Percentiles rank a stretch among this genome's conserved stretches.
phyloP scores from a whole-genome alignment of 2,888 invertebrate species.

The Caenorhabditis uteleia region DNA sequence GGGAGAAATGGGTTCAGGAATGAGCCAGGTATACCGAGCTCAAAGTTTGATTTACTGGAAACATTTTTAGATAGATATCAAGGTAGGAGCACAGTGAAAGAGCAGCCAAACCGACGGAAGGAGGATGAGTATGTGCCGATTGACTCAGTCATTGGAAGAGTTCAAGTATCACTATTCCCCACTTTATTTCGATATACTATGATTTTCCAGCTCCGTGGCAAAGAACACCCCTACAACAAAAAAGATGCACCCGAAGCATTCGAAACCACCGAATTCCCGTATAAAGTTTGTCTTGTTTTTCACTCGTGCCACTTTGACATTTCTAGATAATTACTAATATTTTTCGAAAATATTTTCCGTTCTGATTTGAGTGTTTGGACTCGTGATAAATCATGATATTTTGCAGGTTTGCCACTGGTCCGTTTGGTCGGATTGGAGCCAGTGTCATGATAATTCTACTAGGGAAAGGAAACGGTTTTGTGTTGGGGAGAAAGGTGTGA shows the following conservation, averaged over 20 bases:
- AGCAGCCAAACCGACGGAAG: too few relatives aligned
- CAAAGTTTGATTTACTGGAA: too few relatives aligned
- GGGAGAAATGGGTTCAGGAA: too few relatives aligned
- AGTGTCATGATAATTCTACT: slow-evolving; percentile 39
- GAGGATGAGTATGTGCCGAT: slow-evolving; percentile 37
- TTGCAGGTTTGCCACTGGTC: slow-evolving; percentile 54
- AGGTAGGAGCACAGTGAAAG: too few relatives aligned
- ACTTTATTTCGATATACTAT: not conserved
- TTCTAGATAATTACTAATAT: too few relatives aligned
- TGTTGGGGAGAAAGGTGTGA: slow-evolving; percentile 45
- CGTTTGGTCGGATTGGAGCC: slow-evolving; percentile 52
- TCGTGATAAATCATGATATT: not conserved
- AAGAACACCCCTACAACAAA: slow-evolving; percentile 25
- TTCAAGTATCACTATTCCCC: slow-evolving; percentile 17
- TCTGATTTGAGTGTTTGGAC: too few relatives aligned
- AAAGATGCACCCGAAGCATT: slow-evolving; percentile 43
- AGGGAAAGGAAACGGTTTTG: slow-evolving; percentile 53
- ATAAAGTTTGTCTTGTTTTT: slow-evolving; percentile 28
- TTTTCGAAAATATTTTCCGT: too few relatives aligned
- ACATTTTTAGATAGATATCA: too few relatives aligned
- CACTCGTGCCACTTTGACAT: too few relatives aligned
- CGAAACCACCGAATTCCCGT: slow-evolving; percentile 45
- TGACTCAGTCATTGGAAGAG: slow-evolving; percentile 37
- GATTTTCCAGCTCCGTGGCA: slow-evolving; percentile 5
- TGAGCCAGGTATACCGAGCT: too few relatives aligned